phyloP scores from a whole-genome alignment of 2,888 invertebrate species.

The Ctenicera cuprea region DNA sequence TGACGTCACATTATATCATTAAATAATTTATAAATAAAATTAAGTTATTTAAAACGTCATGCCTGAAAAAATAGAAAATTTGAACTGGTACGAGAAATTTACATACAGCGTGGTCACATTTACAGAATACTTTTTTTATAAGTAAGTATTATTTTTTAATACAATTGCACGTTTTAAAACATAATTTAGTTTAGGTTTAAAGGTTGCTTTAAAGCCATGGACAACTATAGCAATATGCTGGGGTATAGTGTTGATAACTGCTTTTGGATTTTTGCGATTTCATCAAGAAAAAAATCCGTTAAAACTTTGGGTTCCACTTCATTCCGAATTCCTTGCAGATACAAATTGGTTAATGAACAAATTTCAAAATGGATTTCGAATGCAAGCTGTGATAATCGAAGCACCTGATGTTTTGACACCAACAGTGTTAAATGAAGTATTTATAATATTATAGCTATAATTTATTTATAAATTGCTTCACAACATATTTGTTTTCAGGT shows the following conservation, averaged over 20 bases:
- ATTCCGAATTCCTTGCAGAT: constrained; percentile 81
- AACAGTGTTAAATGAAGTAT: constrained; percentile 74
- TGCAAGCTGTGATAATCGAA: constrained; percentile 78
- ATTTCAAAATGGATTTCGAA: constrained; percentile 79
- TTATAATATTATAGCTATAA: not conserved
- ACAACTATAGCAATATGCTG: constrained; percentile 77
- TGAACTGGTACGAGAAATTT: constrained; percentile 67
- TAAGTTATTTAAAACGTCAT: constrained; percentile 34
- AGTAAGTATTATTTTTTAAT: constrained; percentile 63
- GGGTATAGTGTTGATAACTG: constrained; percentile 76
- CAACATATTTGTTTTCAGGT: constrained; percentile 40
- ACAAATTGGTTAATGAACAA: constrained; percentile 84
- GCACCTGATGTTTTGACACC: constrained; percentile 82
- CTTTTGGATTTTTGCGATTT: constrained; percentile 79
- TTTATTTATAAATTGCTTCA: not conserved
- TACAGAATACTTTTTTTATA: constrained; percentile 68
- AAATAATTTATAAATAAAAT: not conserved
- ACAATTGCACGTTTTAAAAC: not conserved
- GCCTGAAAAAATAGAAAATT: constrained; percentile 54
- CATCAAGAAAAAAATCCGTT: constrained; percentile 84
- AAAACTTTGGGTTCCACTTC: constrained; percentile 85
- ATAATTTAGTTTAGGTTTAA: constrained; percentile 75
- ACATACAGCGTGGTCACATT: constrained; percentile 65
- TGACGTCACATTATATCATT: not conserved
- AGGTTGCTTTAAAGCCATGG: constrained; percentile 78